Percentiles rank a stretch among this genome's conserved stretches.
Evolutionary conservation across 2,888 invertebrate species (phyloP).

Genomic region (Andrena minutula): DNA sequence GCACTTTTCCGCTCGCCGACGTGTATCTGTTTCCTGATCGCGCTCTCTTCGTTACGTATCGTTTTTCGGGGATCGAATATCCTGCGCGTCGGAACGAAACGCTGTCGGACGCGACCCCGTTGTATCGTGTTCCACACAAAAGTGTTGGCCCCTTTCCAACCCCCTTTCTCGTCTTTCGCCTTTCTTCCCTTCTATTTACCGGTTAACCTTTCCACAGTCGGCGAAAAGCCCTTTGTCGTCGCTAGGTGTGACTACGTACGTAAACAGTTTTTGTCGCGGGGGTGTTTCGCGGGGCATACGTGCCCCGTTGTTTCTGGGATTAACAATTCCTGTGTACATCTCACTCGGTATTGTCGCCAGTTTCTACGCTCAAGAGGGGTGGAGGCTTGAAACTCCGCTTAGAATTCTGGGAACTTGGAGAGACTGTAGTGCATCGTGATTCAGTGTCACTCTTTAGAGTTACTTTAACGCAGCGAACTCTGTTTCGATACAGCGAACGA

Average conservation of each 20-base stretch:
- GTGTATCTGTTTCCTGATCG: constrained; percentile 28
- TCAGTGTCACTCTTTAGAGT: no score
- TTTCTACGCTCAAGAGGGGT: background rate
- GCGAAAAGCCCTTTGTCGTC: background rate
- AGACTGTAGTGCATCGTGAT: no score
- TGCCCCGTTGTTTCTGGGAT: background rate
- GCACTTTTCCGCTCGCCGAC: constrained; percentile 17
- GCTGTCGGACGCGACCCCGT: constrained; percentile 43
- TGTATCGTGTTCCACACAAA: constrained; percentile 56
- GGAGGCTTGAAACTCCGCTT: background rate
- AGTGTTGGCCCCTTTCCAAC: constrained; percentile 57
- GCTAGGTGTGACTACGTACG: constrained; percentile 15
- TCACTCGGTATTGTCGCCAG: no score
- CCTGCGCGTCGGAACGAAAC: constrained; percentile 33
- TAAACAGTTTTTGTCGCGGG: constrained; percentile 26
- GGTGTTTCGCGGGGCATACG: background rate
- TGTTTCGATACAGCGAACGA: no score
- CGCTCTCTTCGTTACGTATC: constrained; percentile 49
- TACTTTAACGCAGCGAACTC: no score
- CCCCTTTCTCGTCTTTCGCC: constrained; percentile 4
- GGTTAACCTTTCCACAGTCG: constrained; percentile 23
- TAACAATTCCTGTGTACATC: background rate
- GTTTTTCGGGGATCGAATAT: constrained; percentile 58
- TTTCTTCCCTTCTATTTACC: constrained; percentile 15
- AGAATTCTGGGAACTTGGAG: background rate